Percentiles rank a stretch among this genome's conserved stretches.
Conservation (phyloP, 2,888 invertebrate genomes). For the Cryptocheilus praepositus region DNA sequence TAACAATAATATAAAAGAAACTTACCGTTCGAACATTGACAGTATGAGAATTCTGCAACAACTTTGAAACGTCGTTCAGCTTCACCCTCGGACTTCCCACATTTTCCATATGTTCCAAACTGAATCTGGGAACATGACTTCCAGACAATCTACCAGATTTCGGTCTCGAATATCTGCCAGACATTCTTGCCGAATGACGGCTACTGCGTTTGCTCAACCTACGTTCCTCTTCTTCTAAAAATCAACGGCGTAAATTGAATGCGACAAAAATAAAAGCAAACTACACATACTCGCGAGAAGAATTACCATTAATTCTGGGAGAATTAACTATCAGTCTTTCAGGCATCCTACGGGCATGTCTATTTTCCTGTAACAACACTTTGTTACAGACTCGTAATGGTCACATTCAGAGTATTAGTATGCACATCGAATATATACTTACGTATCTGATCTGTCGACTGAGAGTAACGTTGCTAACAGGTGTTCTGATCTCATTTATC, state of each 20-base stretch:
- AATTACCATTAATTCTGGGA: conserved; percentile 56
- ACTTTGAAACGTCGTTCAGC: conserved; percentile 67
- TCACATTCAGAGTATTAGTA: too few relatives aligned
- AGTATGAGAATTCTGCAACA: conserved; percentile 64
- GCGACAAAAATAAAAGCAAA: background rate
- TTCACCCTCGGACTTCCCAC: conserved; percentile 64
- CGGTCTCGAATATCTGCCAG: conserved; percentile 51
- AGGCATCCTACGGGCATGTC: conserved; percentile 55
- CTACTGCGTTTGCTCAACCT: conserved; percentile 48
- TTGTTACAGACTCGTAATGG: background rate
- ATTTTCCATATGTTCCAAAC: conserved; percentile 32
- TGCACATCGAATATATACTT: too few relatives aligned
- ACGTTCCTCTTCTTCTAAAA: conserved; percentile 52
- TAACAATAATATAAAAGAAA: conserved; percentile 12
- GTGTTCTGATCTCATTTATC: conserved; percentile 23
- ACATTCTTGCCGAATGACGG: conserved; percentile 53
- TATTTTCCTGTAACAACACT: conserved; percentile 51
- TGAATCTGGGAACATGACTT: conserved; percentile 23
- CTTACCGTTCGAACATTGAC: conserved; percentile 62
- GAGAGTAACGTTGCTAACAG: conserved; percentile 21
- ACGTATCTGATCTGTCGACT: conserved; percentile 46
- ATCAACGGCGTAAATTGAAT: conserved; percentile 1
- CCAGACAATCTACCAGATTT: conserved; percentile 49
- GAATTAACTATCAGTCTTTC: conserved; percentile 57
- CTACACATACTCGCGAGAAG: background rate